Percentiles rank a stretch among this genome's conserved stretches.
phyloP scores from a whole-genome alignment of 2,888 invertebrate species.

The Pachycephus smyrnensis region DNA sequence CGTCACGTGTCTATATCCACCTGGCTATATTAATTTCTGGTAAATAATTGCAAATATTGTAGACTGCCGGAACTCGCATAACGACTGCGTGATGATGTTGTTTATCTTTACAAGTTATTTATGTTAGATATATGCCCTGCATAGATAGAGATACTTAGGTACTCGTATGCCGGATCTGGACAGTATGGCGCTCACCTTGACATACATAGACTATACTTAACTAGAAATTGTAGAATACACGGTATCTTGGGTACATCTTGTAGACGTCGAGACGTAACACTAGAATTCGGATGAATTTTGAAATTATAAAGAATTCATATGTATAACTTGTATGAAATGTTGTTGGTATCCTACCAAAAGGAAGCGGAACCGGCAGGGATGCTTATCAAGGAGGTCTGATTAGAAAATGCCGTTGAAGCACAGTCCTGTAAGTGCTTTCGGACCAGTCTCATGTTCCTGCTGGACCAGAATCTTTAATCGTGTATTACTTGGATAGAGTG shows the following conservation, averaged over 20 bases:
- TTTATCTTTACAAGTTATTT: not conserved
- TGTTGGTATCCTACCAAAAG: not conserved
- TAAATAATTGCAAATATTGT: not conserved
- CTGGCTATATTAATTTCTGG: not conserved
- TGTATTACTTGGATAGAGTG: not conserved
- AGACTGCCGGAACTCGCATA: too few species aligned
- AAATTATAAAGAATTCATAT: not conserved
- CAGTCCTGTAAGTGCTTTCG: not conserved
- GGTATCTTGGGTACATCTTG: not conserved
- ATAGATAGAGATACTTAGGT: not conserved
- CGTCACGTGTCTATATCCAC: not conserved
- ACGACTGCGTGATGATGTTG: too few species aligned
- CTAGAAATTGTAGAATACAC: slow-evolving; percentile 1
- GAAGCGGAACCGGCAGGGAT: not conserved
- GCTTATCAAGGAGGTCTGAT: not conserved
- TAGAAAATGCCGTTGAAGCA: not conserved
- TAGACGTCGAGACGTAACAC: not conserved
- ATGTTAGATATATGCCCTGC: not conserved
- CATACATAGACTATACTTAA: slow-evolving; percentile 34
- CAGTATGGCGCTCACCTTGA: slow-evolving; percentile 45
- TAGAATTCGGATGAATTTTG: not conserved
- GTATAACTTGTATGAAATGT: not conserved
- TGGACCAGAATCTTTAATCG: not conserved
- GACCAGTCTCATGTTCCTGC: not conserved
- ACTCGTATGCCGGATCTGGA: not conserved